Base-by-base conservation (phyloP, 2,888 invertebrate genomes). In the Theodoxus fluviatilis region DNA sequence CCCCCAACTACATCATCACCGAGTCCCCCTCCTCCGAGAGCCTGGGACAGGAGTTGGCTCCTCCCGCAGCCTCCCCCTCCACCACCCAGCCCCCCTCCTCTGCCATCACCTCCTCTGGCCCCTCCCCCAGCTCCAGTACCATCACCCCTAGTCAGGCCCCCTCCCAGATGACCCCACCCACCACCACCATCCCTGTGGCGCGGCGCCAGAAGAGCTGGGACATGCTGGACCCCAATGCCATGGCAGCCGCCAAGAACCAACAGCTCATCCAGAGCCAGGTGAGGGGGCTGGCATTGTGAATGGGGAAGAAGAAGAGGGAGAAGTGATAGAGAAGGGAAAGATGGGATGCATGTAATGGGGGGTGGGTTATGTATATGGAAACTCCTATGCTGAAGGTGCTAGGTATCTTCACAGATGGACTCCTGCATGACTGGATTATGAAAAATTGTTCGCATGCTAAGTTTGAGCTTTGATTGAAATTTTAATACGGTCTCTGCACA, bases 141-240 rank as follows among this genome's bases (percentile, higher is more conserved):
- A 63, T 80, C 78, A 25, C 76, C 78, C 38, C 75, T 74, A 37
- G 71, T 72, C 40, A 74, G 75, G 57, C 74, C 72, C 40, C 78
- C 75, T 70, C 76, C 75, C 72, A 67, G 35, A 55, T 67, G 15
- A 63, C 61, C 33, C 73, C 78, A 28, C 69, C 75, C 9, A 79
- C 81, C 68, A 37, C 69, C 12, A 64, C 67, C 31, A 84, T 85
- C 6, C 87, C 89, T 31, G 87, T 90, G 2, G 91, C 90, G 79
- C 89, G 93, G 3, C 90, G 96, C 2, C 96, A 96, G 89, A 96
- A 96, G 87, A 95, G 95, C 0, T 96, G 96, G 94, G 96, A 97
- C 84, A 90, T 95, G n/a, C 89, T 96, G 18, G 96, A 96, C 86
- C 95, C 95, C 83, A 91, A 92, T 0, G 93, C 94, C 0, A 89